Conservation (phyloP, 2,797 vertebrate genomes). For the Meriones psammophilus region DNA sequence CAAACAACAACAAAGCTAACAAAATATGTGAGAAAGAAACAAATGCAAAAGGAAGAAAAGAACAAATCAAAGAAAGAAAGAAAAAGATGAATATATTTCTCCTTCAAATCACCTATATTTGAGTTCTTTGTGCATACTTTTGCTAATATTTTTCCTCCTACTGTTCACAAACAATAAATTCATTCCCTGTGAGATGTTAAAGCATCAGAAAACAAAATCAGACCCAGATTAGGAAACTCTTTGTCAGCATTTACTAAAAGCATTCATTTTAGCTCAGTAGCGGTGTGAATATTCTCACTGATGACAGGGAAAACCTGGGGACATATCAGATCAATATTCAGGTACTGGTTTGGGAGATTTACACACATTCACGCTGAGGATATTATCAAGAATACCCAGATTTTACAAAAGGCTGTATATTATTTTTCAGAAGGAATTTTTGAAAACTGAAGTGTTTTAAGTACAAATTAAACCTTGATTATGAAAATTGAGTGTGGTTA, state of each 20-base stretch:
- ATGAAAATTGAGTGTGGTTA: not conserved
- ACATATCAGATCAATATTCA: not conserved
- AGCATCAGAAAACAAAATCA: not conserved
- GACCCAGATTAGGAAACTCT: not conserved
- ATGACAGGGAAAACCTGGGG: not conserved
- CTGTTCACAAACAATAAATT: not conserved
- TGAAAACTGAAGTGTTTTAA: slow-evolving; percentile 17
- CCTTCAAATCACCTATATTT: not conserved
- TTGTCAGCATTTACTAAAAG: not conserved
- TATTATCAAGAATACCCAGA: not conserved
- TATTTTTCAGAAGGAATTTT: not conserved
- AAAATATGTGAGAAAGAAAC: not conserved
- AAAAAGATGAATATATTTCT: not conserved
- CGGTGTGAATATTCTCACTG: not conserved
- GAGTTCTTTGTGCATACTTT: slow-evolving; percentile 36
- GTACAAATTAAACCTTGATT: not conserved
- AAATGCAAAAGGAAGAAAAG: not conserved
- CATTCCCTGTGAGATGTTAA: not conserved
- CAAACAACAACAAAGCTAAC: not conserved
- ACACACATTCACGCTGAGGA: not conserved
- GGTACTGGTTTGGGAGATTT: not conserved
- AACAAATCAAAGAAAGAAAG: not conserved
- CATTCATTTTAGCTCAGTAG: not conserved
- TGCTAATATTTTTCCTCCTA: not conserved
- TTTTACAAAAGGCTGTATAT: not conserved